A percentile compares a stretch with the other conserved stretches of the same genome.
These are phyloP conservation scores for Hedychridium roseum DNA, from an alignment of 2,888 invertebrate species.

Conservation along the genomic window DNA sequence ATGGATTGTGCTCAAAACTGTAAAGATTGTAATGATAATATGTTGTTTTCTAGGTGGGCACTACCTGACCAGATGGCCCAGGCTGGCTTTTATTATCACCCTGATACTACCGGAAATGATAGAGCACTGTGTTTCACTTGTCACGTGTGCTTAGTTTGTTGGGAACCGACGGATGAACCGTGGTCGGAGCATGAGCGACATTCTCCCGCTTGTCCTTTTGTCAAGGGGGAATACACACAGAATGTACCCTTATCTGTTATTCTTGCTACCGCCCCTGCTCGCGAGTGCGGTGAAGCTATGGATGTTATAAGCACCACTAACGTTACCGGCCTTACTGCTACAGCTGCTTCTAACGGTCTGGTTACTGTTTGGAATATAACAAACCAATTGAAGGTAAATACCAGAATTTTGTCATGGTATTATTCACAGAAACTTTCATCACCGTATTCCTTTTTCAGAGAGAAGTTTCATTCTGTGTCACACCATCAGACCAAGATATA, in stretches of 20 bases:
- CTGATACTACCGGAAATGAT: slow-evolving; percentile 88
- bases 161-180: slow-evolving; percentile 97
- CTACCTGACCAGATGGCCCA: slow-evolving; percentile 96
- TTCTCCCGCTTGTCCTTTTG: slow-evolving; percentile 92
- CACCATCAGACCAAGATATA: slow-evolving; percentile 54
- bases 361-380: slow-evolving; percentile 87
- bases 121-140: slow-evolving; percentile 97
- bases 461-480: slow-evolving; percentile 65
- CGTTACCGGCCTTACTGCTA: slow-evolving; percentile 62
- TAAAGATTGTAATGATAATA: too few species aligned
- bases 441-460: slow-evolving; percentile 56
- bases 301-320: slow-evolving; percentile 59
- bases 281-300: slow-evolving; percentile 56
- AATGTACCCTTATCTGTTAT: slow-evolving; percentile 85
- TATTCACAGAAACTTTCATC: too few species aligned
- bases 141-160: slow-evolving; percentile 92
- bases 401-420: not conserved
- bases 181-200: slow-evolving; percentile 97
- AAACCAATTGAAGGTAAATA: slow-evolving; percentile 71
- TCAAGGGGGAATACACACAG: slow-evolving; percentile 93
- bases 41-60: slow-evolving; percentile 78
- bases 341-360: slow-evolving; percentile 65
- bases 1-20: too few species aligned
- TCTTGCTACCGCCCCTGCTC: slow-evolving; percentile 64
- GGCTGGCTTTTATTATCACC: slow-evolving; percentile 96